Conservation (phyloP, 2,888 invertebrate genomes). For the Tipula confusa region DNA sequence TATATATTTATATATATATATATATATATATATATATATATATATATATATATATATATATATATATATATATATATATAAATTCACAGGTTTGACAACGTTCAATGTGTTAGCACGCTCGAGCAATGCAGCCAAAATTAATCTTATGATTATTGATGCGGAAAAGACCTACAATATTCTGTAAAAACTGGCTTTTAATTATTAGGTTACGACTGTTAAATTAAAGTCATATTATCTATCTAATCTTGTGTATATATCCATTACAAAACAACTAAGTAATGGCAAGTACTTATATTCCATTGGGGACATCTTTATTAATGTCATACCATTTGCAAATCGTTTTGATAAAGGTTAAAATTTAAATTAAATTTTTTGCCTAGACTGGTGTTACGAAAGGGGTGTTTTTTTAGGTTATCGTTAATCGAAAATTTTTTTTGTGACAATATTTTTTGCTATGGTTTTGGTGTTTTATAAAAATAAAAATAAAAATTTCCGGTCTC, state of each 20-base stretch:
- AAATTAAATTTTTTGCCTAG: not conserved
- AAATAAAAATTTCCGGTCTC: not conserved
- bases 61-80: not conserved
- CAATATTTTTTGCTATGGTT: not conserved
- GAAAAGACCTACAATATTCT: too few species aligned
- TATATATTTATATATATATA: not conserved
- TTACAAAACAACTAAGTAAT: not conserved
- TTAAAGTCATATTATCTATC: too few species aligned
- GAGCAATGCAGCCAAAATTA: too few species aligned
- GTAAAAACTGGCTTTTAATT: too few species aligned
- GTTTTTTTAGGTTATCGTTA: not conserved
- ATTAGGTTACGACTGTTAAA: too few species aligned
- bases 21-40: constrained; percentile 6
- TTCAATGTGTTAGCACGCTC: too few species aligned
- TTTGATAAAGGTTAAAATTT: not conserved
- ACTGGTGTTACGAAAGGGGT: not conserved
- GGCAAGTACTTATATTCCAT: not conserved
- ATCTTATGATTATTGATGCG: too few species aligned
- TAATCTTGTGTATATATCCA: too few species aligned
- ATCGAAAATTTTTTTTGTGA: not conserved
- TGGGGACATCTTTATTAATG: not conserved
- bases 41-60: constrained; percentile 6
- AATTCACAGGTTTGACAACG: too few species aligned
- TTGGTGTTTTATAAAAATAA: not conserved
- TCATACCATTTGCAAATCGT: not conserved